Percentiles rank a stretch among this genome's conserved stretches.
phyloP scores from a whole-genome alignment of 2,888 invertebrate species.

The Scaptomyza polygonia region DNA sequence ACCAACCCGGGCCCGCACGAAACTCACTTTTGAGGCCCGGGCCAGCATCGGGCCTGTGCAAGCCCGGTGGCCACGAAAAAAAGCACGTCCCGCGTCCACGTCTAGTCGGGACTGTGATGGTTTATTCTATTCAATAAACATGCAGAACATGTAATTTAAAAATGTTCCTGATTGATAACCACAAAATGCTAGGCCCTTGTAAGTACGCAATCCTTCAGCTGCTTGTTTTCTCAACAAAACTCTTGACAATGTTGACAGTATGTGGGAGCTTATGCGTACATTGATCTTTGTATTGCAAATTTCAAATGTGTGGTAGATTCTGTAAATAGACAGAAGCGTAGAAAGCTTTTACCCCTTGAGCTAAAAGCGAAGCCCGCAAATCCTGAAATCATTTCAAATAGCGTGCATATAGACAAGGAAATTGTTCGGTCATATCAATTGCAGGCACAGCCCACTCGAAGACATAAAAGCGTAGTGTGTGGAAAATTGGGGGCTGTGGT shows the following conservation, averaged over 20 bases:
- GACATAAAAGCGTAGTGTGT: neutral
- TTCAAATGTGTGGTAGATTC: slow-evolving; percentile 32
- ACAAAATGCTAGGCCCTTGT: slow-evolving; percentile 38
- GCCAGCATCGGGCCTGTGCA: too few species aligned
- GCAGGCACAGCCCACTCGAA: slow-evolving; percentile 38
- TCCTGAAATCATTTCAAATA: slow-evolving; percentile 28
- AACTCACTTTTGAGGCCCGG: too few species aligned
- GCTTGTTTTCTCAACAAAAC: slow-evolving; percentile 70
- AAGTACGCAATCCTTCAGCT: slow-evolving; percentile 56
- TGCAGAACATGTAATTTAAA: slow-evolving; percentile 50
- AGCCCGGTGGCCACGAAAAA: too few species aligned
- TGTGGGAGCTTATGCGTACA: slow-evolving; percentile 15
- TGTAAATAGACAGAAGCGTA: slow-evolving; percentile 37
- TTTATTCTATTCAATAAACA: slow-evolving; percentile 53
- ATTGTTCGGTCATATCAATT: slow-evolving; percentile 35
- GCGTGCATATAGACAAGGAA: slow-evolving; percentile 26
- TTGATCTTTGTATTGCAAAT: slow-evolving; percentile 32
- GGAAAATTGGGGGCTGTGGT: slow-evolving; percentile 27
- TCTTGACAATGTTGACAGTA: slow-evolving; percentile 66
- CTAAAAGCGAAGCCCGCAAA: neutral
- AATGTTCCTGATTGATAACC: slow-evolving; percentile 32
- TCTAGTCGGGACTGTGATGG: too few species aligned
- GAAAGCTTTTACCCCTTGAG: neutral
- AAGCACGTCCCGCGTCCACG: too few species aligned
- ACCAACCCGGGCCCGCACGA: too few species aligned